These are phyloP conservation scores for Budorcas taxicolor DNA, from an alignment of 2,113 vertebrate genomes.

Conservation along the genomic window DNA sequence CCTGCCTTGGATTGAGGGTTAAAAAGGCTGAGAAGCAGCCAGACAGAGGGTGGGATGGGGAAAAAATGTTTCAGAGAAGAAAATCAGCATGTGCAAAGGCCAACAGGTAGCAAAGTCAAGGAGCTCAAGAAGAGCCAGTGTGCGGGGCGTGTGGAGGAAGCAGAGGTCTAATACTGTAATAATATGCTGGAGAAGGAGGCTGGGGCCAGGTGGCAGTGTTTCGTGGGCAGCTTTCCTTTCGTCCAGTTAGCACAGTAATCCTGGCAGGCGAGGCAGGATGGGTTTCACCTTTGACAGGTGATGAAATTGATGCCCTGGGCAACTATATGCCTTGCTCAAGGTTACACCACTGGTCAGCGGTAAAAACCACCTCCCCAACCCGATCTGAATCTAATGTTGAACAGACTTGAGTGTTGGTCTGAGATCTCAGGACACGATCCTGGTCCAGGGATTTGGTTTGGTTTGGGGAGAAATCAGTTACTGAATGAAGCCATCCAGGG, in stretches of 20 bases:
- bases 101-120: neutral
- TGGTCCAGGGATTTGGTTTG: neutral
- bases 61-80: neutral
- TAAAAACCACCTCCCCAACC: neutral
- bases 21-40: neutral
- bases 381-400: neutral
- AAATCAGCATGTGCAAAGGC: neutral
- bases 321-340: neutral
- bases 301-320: neutral
- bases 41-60: too few species aligned
- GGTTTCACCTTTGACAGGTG: neutral
- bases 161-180: neutral
- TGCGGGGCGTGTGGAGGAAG: neutral
- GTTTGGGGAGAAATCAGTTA: neutral
- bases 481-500: neutral
- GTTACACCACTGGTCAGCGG: neutral
- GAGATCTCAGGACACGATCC: neutral
- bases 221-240: neutral
- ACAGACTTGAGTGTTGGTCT: neutral
- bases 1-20: neutral
- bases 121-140: neutral
- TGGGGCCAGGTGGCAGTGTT: neutral
- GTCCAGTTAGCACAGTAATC: neutral
- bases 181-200: neutral
- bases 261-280: neutral